Evolutionary conservation across 2,797 vertebrate species (phyloP).

Genomic region (Eptatretus atami): DNA sequence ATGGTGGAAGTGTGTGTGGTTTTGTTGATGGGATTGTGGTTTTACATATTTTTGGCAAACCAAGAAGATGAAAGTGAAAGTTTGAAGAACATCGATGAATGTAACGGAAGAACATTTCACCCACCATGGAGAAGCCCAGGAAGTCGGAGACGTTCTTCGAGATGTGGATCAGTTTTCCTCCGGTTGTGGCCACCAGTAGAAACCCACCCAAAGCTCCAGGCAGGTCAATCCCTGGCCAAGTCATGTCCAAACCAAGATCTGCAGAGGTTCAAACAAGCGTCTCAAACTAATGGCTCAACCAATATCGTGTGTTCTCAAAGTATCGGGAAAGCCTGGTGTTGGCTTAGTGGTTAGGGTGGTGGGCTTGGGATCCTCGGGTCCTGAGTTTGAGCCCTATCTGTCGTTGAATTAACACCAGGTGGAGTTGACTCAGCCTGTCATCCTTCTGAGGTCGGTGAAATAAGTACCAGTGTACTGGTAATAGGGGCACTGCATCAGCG

Average conservation of each 20-base stretch:
- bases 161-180: slow-evolving; percentile 29
- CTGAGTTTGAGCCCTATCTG: too few relatives aligned
- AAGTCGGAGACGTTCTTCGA: slow-evolving; percentile 33
- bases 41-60: too few relatives aligned
- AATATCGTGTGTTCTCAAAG: slow-evolving; percentile 9
- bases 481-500: too few relatives aligned
- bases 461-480: too few relatives aligned
- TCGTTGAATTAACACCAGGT: too few relatives aligned
- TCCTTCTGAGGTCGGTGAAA: too few relatives aligned
- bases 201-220: not conserved
- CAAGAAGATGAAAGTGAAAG: not conserved
- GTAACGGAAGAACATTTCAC: slow-evolving; percentile 8
- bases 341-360: too few relatives aligned
- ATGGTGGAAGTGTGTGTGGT: too few relatives aligned
- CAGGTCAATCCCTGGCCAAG: not conserved
- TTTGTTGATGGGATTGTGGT: too few relatives aligned
- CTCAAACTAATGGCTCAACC: slow-evolving; percentile 9
- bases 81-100: not conserved
- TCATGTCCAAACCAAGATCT: slow-evolving; percentile 16
- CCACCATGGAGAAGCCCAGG: slow-evolving; percentile 36
- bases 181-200: not conserved
- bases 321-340: slow-evolving; percentile 9
- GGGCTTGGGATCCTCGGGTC: too few relatives aligned
- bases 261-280: slow-evolving; percentile 23
- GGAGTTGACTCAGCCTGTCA: too few relatives aligned